These are phyloP conservation scores for Candidula unifasciata DNA, from an alignment of 2,888 invertebrate genomes.

Conservation along the genomic window DNA sequence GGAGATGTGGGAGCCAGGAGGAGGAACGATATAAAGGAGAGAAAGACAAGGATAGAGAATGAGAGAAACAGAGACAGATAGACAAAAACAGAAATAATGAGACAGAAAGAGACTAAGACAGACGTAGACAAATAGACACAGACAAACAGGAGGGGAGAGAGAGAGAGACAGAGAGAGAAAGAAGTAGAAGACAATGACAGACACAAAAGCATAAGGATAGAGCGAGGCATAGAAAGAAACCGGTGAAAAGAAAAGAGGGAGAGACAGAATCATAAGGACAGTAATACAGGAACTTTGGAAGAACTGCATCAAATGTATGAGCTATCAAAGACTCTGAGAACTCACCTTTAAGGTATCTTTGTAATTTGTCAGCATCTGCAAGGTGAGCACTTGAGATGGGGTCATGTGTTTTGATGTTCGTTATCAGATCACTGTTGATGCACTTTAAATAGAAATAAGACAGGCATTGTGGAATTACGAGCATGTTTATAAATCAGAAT, in stretches of 20 bases:
- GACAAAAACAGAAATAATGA: not conserved
- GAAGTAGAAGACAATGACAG: not conserved
- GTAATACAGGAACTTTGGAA: not conserved
- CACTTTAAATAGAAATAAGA: conserved; percentile 60
- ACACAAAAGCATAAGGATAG: not conserved
- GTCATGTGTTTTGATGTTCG: conserved; percentile 73
- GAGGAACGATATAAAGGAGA: too few relatives aligned
- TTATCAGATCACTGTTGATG: conserved; percentile 71
- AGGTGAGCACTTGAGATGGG: conserved; percentile 71
- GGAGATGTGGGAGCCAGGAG: too few relatives aligned
- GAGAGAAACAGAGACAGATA: not conserved
- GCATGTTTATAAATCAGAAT: too few relatives aligned
- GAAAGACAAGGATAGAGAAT: not conserved
- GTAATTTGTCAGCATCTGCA: conserved; percentile 70
- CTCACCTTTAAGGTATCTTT: conserved; percentile 69
- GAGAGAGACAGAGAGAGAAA: not conserved
- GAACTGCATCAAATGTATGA: not conserved
- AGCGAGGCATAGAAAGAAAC: not conserved
- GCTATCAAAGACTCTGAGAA: not conserved
- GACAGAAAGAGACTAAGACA: conserved; percentile 3
- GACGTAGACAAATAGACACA: not conserved
- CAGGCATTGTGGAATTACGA: not conserved
- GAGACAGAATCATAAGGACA: not conserved
- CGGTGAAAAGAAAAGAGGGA: not conserved
- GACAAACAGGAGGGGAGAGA: not conserved